phyloP scores from a whole-genome alignment of 92 coral and sea anemone genomes.

The Epizoanthus rinbou region DNA sequence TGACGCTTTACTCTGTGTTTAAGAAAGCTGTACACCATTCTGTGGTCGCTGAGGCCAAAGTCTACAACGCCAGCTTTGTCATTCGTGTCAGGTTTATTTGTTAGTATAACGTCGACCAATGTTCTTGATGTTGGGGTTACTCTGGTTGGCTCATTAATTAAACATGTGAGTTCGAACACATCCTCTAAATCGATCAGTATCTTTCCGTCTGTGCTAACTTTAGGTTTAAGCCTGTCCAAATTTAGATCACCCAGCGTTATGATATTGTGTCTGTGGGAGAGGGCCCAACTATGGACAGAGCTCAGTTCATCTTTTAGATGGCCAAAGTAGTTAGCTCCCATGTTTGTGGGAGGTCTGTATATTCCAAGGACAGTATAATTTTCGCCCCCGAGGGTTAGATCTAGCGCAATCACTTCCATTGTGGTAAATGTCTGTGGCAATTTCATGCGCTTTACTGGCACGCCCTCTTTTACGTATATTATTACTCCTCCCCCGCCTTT shows the following conservation, averaged over 20 bases:
- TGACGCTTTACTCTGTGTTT: constrained; percentile 43
- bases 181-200: constrained; percentile 53
- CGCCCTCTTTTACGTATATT: constrained; percentile 42
- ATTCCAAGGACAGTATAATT: constrained; percentile 40
- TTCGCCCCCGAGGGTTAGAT: constrained; percentile 40
- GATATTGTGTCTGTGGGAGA: constrained; percentile 24
- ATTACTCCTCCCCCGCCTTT: constrained; percentile 70
- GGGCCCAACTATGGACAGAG: constrained; percentile 38
- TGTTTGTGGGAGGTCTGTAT: constrained; percentile 50
- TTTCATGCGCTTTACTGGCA: constrained; percentile 38
- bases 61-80: not conserved
- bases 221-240: constrained; percentile 5
- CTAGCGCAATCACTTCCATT: constrained; percentile 50
- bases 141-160: constrained; percentile 42
- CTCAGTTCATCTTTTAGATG: constrained; percentile 46
- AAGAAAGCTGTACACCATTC: constrained; percentile 29
- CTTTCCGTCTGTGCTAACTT: constrained; percentile 38
- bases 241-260: constrained; percentile 34
- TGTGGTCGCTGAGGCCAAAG: constrained; percentile 32
- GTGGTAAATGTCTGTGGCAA: constrained; percentile 42
- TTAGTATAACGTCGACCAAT: constrained; percentile 46
- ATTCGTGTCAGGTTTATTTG: constrained; percentile 19
- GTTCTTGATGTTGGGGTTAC: constrained; percentile 45
- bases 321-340: constrained; percentile 30
- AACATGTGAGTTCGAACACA: constrained; percentile 29